Conservation (phyloP, 2,797 vertebrate species). For the Hippoglossus hippoglossus region DNA sequence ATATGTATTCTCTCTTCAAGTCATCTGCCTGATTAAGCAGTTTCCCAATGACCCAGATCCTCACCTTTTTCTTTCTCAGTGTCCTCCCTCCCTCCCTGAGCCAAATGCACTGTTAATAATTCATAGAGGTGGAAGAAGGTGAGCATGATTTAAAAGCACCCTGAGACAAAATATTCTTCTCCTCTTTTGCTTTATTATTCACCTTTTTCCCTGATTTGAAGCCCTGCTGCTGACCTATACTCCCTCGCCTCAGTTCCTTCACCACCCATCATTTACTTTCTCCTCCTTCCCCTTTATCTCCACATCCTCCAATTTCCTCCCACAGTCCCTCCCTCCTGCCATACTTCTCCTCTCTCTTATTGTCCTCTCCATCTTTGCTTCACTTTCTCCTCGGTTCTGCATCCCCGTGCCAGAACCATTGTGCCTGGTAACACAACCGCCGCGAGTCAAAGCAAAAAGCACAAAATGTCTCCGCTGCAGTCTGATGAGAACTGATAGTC, state of each 20-base stretch:
- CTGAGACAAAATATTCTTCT: slow-evolving; percentile 4
- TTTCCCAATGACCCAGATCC: slow-evolving; percentile 37
- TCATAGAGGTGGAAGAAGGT: slow-evolving; percentile 38
- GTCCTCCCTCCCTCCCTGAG: slow-evolving; percentile 2
- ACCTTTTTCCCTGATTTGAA: slow-evolving; percentile 12
- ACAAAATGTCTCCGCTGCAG: slow-evolving; percentile 27
- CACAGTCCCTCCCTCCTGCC: neutral
- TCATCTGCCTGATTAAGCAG: slow-evolving; percentile 41
- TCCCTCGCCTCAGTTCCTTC: neutral
- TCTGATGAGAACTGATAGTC: slow-evolving; percentile 39
- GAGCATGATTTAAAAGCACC: slow-evolving; percentile 28
- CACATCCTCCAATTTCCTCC: neutral
- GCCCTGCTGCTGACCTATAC: slow-evolving; percentile 6
- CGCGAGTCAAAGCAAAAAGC: slow-evolving; percentile 56
- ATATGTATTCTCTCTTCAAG: neutral
- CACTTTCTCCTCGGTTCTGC: slow-evolving; percentile 14
- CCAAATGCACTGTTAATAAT: slow-evolving; percentile 51
- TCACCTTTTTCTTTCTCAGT: slow-evolving; percentile 12
- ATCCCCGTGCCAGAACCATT: slow-evolving; percentile 18
- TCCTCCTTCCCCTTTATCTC: neutral
- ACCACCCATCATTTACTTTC: neutral
- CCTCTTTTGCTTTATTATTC: neutral
- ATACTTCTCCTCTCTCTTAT: neutral
- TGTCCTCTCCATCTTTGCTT: slow-evolving; percentile 11
- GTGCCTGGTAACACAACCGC: slow-evolving; percentile 19